Evolutionary conservation across 2,888 invertebrate species (phyloP).

Genomic region (Dyspetes luteomarginatus): DNA sequence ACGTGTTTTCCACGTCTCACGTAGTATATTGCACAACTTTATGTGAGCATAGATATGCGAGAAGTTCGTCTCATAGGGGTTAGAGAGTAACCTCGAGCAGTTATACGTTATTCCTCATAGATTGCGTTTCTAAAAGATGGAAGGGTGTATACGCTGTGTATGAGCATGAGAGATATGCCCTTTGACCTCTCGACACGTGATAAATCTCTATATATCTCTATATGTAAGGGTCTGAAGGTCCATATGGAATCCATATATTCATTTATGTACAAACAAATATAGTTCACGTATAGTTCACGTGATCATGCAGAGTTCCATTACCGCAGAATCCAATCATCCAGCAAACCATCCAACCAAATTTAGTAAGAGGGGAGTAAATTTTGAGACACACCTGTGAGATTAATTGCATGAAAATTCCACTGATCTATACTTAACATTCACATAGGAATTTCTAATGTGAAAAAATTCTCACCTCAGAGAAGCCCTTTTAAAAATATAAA

Average conservation of each 20-base stretch:
- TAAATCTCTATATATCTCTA: not conserved
- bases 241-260: conserved; percentile 3
- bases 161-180: too few relatives aligned
- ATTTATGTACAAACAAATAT: not conserved
- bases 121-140: too few relatives aligned
- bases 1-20: not conserved
- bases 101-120: too few relatives aligned
- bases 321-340: conserved; percentile 32
- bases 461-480: too few relatives aligned
- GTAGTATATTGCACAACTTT: conserved; percentile 35
- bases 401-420: not conserved
- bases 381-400: not conserved
- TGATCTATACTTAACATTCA: not conserved
- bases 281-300: not conserved
- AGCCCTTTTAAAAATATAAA: too few relatives aligned
- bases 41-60: conserved; percentile 1
- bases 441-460: not conserved
- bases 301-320: not conserved
- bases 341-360: not conserved
- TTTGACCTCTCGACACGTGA: too few relatives aligned
- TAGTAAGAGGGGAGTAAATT: not conserved
- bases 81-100: conserved; percentile 23
- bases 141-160: too few relatives aligned
- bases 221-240: not conserved
- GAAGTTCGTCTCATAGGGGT: conserved; percentile 33